phyloP scores from a whole-genome alignment of 23 tunicate species.

The Clavelina lepadiformis region DNA sequence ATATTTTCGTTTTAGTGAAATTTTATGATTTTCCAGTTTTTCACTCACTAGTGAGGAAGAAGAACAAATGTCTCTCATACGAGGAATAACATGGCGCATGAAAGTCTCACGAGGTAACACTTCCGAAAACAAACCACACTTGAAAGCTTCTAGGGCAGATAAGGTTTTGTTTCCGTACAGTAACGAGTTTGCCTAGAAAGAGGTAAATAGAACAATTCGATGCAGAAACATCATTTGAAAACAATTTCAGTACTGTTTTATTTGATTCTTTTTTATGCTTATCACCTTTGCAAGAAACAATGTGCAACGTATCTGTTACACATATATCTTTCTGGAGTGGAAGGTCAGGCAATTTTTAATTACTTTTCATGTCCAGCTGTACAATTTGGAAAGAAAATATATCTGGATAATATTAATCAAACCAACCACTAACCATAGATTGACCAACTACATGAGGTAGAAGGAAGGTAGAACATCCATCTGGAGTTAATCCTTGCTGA shows the following conservation, averaged over 20 bases:
- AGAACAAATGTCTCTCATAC: constrained; percentile 1
- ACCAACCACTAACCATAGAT: no score
- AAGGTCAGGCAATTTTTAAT: no score
- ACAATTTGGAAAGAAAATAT: no score
- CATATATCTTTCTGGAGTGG: no score
- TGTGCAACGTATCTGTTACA: no score
- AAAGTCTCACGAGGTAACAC: constrained; percentile 17
- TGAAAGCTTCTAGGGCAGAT: constrained; percentile 12
- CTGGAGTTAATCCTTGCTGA: constrained; percentile 4
- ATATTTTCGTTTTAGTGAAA: not conserved
- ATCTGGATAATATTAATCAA: no score
- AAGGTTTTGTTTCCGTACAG: constrained; percentile 2
- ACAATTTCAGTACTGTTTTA: no score
- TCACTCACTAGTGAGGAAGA: not conserved
- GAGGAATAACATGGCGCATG: constrained; percentile 13
- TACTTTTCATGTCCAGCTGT: no score
- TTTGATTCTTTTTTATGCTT: no score
- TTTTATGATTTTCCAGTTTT: not conserved
- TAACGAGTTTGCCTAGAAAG: constrained; percentile 9
- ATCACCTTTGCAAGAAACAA: no score
- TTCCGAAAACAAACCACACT: constrained; percentile 15
- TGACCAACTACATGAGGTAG: not conserved
- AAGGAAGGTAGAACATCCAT: not conserved
- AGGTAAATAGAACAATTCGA: no score
- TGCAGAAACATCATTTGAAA: no score